Conservation (phyloP, 2,888 invertebrate species). For the Petrolisthes cinctipes region DNA sequence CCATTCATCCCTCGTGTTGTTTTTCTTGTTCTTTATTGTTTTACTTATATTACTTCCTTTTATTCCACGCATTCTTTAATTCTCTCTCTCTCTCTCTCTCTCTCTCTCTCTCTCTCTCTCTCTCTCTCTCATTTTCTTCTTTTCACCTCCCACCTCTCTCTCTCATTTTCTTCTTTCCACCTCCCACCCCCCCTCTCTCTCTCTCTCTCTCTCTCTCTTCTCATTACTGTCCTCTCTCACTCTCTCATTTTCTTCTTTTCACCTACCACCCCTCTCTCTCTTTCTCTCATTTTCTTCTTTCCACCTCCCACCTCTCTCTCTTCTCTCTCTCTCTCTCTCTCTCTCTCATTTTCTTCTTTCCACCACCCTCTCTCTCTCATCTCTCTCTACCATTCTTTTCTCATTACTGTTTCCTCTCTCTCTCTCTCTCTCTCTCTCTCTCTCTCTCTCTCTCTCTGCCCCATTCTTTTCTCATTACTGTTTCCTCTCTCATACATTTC, state of each 20-base stretch:
- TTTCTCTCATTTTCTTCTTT: not conserved
- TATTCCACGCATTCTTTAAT: too few relatives aligned
- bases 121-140: too few relatives aligned
- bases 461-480: not conserved
- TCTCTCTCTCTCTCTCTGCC: not conserved
- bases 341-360: slow-evolving; percentile 6
- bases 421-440: not conserved
- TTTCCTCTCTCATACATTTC: not conserved
- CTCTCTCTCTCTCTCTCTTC: slow-evolving; percentile 8
- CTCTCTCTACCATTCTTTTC: slow-evolving; percentile 13
- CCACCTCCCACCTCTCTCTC: not conserved
- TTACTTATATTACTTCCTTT: too few relatives aligned
- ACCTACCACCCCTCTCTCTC: not conserved
- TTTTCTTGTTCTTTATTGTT: too few relatives aligned
- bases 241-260: not conserved
- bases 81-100: too few relatives aligned
- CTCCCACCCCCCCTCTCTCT: not conserved
- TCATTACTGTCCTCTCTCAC: too few relatives aligned
- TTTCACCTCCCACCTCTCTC: too few relatives aligned
- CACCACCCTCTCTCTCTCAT: slow-evolving; percentile 19
- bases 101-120: too few relatives aligned
- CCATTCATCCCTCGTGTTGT: too few relatives aligned
- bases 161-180: too few relatives aligned
- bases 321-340: not conserved
- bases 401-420: not conserved